Conservation (phyloP, 2,888 invertebrate genomes). For the Pterobdella sp. region DNA sequence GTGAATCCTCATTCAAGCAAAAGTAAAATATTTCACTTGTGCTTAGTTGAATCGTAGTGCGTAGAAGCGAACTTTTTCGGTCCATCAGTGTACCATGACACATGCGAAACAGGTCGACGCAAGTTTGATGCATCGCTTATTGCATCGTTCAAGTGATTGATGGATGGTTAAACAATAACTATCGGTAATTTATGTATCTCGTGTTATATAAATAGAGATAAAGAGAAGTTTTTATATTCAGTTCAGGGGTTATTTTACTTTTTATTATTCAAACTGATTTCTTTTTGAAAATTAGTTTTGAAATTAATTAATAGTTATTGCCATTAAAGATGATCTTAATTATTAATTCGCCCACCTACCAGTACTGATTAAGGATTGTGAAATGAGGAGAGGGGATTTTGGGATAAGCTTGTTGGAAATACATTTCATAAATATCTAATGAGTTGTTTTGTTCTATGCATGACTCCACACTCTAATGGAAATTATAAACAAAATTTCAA, state of each 20-base stretch:
- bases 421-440: constrained; percentile 15
- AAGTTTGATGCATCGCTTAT: constrained; percentile 50
- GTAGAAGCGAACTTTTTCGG: constrained; percentile 75
- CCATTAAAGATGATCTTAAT: too few relatives aligned
- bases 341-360: too few relatives aligned
- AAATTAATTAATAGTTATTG: too few relatives aligned
- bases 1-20: constrained; percentile 65
- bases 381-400: not conserved
- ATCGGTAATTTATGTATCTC: too few relatives aligned
- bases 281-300: too few relatives aligned
- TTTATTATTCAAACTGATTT: too few relatives aligned
- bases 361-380: constrained; percentile 21
- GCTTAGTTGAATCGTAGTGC: constrained; percentile 66
- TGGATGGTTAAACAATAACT: too few relatives aligned
- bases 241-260: too few relatives aligned
- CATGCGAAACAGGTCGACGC: constrained; percentile 55
- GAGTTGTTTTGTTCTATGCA: constrained; percentile 25
- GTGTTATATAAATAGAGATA: too few relatives aligned
- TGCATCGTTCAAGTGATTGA: too few relatives aligned
- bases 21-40: constrained; percentile 81
- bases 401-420: not conserved
- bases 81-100: constrained; percentile 81
- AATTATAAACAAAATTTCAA: not conserved
- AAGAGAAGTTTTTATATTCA: too few relatives aligned
- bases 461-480: constrained; percentile 14